Evolutionary conservation across 2,888 invertebrate genomes (phyloP), one percentile per base, ranked within the genome.

Genomic region (Cabera pusaria): DNA sequence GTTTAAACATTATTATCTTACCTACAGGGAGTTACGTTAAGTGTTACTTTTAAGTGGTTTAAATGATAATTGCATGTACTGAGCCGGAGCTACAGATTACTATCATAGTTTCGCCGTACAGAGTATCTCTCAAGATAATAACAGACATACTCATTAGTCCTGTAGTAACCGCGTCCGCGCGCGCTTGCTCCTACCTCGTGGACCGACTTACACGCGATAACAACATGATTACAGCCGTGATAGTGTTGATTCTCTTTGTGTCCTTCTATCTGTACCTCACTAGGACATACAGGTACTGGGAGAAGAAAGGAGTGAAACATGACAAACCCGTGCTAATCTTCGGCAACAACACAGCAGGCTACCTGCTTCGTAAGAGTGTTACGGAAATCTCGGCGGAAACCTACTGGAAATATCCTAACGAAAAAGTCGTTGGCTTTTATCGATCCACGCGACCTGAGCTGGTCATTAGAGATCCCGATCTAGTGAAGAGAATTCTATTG

Each of bases 361-460:
- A 61, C 25, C 49, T 69, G 1, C 17, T 59, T 16, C 47, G 36
- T 32, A 67, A 62, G 29, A 76, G 72, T 27, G 21, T 70, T 5
- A 55, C 73, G 0, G 56, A 77, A 24, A 25, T 63, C n/a, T 53
- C 62, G 1, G 64, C 36, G 1, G 70, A 75, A 5, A 42, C 49
- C 18, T 77, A 77, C 32, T 64, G 64, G 59, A 73, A 66, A 37
- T 75, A 72, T 44, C 75, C 78, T 0, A 47, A 68, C 0, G 78
- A 78, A 31, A 69, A 61, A 35, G 61, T 71, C 1, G 75, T 80
- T 0, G 78, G 78, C 0, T 69, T 65, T 24, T 75, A 59, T 33
- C 55, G 64, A n/a, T 63, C 68, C 1, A 60, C 59, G 2, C 44
- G 52, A 0, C 70, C 70, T 0, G 62, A 64, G 17, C 56, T 78